phyloP scores from a whole-genome alignment of 1,140 invertebrate species.

The Latrodectus geometricus region DNA sequence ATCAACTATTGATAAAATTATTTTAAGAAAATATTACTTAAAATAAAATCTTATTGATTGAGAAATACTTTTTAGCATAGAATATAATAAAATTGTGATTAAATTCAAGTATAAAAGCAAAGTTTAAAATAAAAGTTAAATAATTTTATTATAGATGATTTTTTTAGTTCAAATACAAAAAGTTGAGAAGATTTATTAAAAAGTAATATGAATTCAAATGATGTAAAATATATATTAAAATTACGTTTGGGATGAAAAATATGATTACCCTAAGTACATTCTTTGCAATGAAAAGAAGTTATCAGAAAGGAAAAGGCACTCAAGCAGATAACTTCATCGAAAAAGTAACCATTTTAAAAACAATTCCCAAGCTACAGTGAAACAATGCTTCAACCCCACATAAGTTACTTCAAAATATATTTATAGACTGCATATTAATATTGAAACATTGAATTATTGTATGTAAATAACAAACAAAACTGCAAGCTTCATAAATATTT shows the following conservation, averaged over 20 bases:
- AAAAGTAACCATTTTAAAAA: slow-evolving; percentile 34
- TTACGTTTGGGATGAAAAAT: slow-evolving; percentile 24
- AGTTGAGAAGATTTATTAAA: not conserved
- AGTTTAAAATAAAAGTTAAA: too few relatives aligned
- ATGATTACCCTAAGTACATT: slow-evolving; percentile 15
- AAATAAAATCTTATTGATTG: not conserved
- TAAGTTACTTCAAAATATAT: not conserved
- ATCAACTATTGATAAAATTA: not conserved
- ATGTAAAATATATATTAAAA: slow-evolving; percentile 33
- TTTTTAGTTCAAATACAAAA: slow-evolving; percentile 14
- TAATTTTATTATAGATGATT: too few relatives aligned
- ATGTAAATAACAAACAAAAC: not conserved
- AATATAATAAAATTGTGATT: too few relatives aligned
- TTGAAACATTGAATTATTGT: not conserved
- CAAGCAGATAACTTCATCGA: slow-evolving; percentile 48
- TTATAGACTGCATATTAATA: not conserved
- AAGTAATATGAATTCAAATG: slow-evolving; percentile 12
- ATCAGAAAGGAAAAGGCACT: slow-evolving; percentile 48
- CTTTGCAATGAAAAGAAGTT: slow-evolving; percentile 24
- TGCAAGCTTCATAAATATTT: not conserved
- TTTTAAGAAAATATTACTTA: slow-evolving; percentile 1
- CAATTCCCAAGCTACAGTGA: slow-evolving; percentile 26
- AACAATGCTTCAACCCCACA: slow-evolving; percentile 10
- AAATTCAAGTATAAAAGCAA: too few relatives aligned
- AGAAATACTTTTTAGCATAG: too few relatives aligned